Base-by-base conservation (phyloP, 2,888 invertebrate genomes). In the Polyommatus icarus region DNA sequence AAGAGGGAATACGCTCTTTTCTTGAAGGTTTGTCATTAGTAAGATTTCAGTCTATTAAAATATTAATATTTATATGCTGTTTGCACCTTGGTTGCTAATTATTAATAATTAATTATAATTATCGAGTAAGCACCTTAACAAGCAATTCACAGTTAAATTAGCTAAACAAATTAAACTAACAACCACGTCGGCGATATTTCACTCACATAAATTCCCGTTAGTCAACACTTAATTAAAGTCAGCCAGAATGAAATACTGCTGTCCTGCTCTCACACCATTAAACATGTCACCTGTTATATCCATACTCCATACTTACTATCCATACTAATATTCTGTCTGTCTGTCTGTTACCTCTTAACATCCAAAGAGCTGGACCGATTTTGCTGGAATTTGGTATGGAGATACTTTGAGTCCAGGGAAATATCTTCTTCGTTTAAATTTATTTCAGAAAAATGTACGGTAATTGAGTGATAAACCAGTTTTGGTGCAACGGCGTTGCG, bases 111-210 rank as follows among this genome's bases (percentile, higher is more conserved):
- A 24, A 67, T 67, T 67, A 32, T 67, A 67, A 32, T 67, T 32
- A 67, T 29, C 29, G 12, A 29, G 12, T 67, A 15, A 32, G 24
- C 29, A 67, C 67, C 8, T 20, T 61, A 67, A 67, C 46, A 40
- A 20, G 20, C 73, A 40, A 73, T 12, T 12, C 73, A 46, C 73
- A 40, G 46, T 73, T 40, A 73, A 73, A 73, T 73, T 73, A 46
- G 73, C 46, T 73, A 40, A 73, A 73, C 73, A 73, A 73, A 73
- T 73, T 73, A 73, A 73, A 73, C 46, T 46, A 73, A 73, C 73
- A 73, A 73, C 46, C 46, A 73, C 46, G 73, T 40, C 46, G 73
- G 40, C 72, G 67, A 67, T 67, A 67, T 67, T 32, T 67, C 29
- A 67, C 67, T 67, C 29, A 67, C 67, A 67, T 67, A 29, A 67